Base-by-base conservation (phyloP, 1,140 invertebrate species). In the Brachionus rubens region DNA sequence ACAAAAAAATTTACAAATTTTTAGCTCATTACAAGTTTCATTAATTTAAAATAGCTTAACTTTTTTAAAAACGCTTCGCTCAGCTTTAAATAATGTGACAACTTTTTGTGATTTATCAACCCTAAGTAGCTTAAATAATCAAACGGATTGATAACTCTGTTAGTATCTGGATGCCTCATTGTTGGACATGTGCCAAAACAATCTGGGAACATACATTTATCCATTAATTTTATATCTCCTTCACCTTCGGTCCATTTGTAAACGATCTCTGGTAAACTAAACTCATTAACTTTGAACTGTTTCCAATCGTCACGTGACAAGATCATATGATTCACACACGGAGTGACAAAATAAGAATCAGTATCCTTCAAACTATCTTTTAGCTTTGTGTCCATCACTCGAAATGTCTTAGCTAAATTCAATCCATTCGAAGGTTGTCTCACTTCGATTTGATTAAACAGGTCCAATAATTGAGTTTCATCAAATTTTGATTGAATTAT, bases 101-200 rank as follows among this genome's bases (percentile, higher is more conserved):
- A 43, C 24, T 43, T 9, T 41, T 65, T 65, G 2, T n/a, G 19
- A 43, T 50, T 36, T 4, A 48, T 16, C 19, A 72, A 16, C 21
- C 68, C 68, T 21, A 50, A 50, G 30, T 72, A 72, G 26, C 19
- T 48, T 24, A 72, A 21, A 41, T 72, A 72, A 1, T 72, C 68
- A 21, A 72, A 36, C 26, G 46, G 7, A 72, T 72, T 41, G 9
- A 54, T 54, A 16, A 14, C 9, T 33, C 36, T 33, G 30, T 50
- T 52, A 3, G 68, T 19, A 0, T 50, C 46, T 12, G 68, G 68
- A 50, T 72, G 21, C 5, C 10, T 40, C 19, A 72, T 48, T 3
- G 28, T 21, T 28, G 68, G 68, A 72, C 68, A 72, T 19, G 9
- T 26, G 9, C 46, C 36, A 12, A 33, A n/a, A 40, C 68, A 72